A percentile compares a stretch with the other conserved stretches of the same genome.
Conservation (phyloP, 2,888 invertebrate genomes). For the Sialis lutaria region DNA sequence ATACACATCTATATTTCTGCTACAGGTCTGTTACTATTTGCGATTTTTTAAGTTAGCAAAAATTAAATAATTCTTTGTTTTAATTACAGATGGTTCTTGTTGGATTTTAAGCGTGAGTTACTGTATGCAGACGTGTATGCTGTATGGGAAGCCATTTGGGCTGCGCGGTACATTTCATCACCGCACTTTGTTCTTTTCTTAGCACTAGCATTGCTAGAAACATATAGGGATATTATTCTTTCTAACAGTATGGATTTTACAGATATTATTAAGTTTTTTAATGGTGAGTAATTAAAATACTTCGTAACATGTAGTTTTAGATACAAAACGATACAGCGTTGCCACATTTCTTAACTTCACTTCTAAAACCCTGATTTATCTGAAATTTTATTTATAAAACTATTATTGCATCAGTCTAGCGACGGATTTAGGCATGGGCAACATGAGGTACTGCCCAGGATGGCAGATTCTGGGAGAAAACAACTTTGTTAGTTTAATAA, state of each 20-base stretch:
- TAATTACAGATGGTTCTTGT: constrained; percentile 37
- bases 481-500: too few species aligned
- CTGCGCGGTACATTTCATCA: constrained; percentile 73
- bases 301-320: neutral
- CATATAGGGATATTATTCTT: constrained; percentile 85
- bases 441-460: too few species aligned
- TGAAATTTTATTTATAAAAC: too few species aligned
- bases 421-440: too few species aligned
- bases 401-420: too few species aligned
- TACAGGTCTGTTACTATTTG: too few species aligned
- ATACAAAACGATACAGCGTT: too few species aligned
- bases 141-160: constrained; percentile 94
- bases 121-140: constrained; percentile 86
- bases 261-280: constrained; percentile 95
- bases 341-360: too few species aligned
- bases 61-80: constrained; percentile 41
- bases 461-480: too few species aligned
- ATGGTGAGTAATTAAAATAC: constrained; percentile 42
- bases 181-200: constrained; percentile 85
- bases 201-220: constrained; percentile 78
- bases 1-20: constrained; percentile 94
- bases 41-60: too few species aligned
- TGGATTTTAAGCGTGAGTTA: constrained; percentile 90
- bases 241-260: constrained; percentile 96
- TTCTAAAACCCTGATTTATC: too few species aligned